Base-by-base conservation (phyloP, 2,113 vertebrate species). In the Ploceus nigricollis region DNA sequence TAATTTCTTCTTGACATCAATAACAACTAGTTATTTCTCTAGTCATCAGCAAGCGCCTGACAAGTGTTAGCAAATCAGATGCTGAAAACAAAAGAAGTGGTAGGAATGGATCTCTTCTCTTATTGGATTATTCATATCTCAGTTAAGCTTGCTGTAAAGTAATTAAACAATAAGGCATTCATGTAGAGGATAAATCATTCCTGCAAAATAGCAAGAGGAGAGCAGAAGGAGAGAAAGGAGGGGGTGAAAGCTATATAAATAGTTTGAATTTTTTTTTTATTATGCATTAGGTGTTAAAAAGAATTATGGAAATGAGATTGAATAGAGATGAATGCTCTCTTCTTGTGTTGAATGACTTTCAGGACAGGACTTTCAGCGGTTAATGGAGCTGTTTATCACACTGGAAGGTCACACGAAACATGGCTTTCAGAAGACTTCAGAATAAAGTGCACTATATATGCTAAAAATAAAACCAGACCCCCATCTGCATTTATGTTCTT, bases 301-400 rank as follows among this genome's bases (percentile, higher is more conserved):
- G 21, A 40, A 90, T 96, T 96, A 96, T 90, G 94, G 66, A 96
- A 96, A 97, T 95, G 37, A 89, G 44, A 68, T 28, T 11, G 39
- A 51, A 63, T 82, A 85, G 63, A 94, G 63, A 93, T 2, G 3
- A 92, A n/a, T 73, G 31, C 42, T 93, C 66, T 92, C 54, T 73
- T 95, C 47, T 66, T 78, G 24, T 70, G 23, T 35, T 77, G 75
- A 76, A 90, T 78, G 70, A 92, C 77, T 89, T 92, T 82, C 77
- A 89, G 33, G 25, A 71, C 42, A 91, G 51, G 21, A 31, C 3
- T 85, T 68, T 31, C 31, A 76, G 80, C 44, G 95, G 47, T 75
- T 92, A 96, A 96, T 80, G 78, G 90, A 95, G 83, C 61, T 90
- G 72, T 93, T 97, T 93, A 87, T 92, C 86, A 95, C 71, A 47